These are phyloP conservation scores for Ctenicera cuprea DNA, from an alignment of 2,888 invertebrate genomes.

Conservation along the genomic window DNA sequence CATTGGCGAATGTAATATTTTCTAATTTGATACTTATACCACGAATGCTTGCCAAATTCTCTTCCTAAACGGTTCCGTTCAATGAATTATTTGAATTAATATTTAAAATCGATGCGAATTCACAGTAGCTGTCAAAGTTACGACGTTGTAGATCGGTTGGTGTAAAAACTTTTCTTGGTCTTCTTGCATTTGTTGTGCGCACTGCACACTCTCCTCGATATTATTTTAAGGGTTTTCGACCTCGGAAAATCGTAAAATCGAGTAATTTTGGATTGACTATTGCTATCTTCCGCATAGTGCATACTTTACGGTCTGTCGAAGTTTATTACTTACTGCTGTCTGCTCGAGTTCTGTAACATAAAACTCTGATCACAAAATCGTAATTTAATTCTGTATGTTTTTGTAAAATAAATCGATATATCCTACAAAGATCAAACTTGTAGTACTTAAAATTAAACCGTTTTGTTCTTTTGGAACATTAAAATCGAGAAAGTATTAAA, in stretches of 20 bases:
- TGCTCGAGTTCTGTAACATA: neutral
- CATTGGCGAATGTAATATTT: slow-evolving; percentile 8
- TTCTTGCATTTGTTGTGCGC: neutral
- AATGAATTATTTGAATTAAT: slow-evolving; percentile 16
- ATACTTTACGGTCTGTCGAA: slow-evolving; percentile 26
- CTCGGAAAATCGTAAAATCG: slow-evolving; percentile 14
- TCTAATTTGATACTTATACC: slow-evolving; percentile 13
- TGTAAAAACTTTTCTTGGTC: slow-evolving; percentile 9
- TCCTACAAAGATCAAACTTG: neutral
- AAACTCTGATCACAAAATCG: slow-evolving; percentile 11
- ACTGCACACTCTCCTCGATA: neutral
- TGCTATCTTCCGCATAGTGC: slow-evolving; percentile 8
- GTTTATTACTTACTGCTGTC: slow-evolving; percentile 25
- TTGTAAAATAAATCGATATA: neutral
- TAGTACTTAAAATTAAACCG: too few relatives aligned
- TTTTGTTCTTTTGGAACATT: too few relatives aligned
- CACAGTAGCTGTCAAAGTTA: slow-evolving; percentile 2
- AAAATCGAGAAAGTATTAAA: neutral
- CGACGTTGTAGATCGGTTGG: slow-evolving; percentile 8
- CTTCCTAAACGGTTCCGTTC: slow-evolving; percentile 11
- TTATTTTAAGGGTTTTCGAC: slow-evolving; percentile 7
- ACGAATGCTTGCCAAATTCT: slow-evolving; percentile 18
- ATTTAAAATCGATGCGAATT: slow-evolving; percentile 21
- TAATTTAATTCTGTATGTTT: slow-evolving; percentile 23
- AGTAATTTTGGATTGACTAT: slow-evolving; percentile 18